Evolutionary conservation across 2,888 invertebrate genomes (phyloP).

Genomic region (Clivina fossor): DNA sequence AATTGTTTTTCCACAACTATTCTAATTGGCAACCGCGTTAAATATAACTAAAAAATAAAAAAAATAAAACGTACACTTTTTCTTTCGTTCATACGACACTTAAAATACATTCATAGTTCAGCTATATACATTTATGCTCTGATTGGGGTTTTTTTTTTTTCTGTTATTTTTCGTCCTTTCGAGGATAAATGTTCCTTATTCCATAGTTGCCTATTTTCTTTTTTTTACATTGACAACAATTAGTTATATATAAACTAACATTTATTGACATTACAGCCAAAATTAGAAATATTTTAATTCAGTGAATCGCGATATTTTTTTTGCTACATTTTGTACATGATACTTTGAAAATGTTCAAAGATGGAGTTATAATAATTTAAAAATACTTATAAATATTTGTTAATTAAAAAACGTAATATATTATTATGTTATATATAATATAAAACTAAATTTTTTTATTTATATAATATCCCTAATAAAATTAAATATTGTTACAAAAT

Average conservation of each 20-base stretch:
- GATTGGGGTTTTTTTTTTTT: not conserved
- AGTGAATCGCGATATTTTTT: too few relatives aligned
- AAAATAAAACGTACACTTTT: not conserved
- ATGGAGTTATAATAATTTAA: too few relatives aligned
- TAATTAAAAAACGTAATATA: not conserved
- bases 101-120: constrained; percentile 10
- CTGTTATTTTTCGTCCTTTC: not conserved
- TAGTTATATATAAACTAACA: not conserved
- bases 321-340: too few relatives aligned
- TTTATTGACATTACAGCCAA: not conserved
- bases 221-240: not conserved
- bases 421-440: not conserved
- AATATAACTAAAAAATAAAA: not conserved
- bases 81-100: not conserved
- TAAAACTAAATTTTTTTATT: not conserved
- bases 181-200: not conserved
- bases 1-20: not conserved
- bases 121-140: constrained; percentile 19
- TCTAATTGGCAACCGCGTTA: constrained; percentile 10
- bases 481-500: not conserved
- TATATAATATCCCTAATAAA: not conserved
- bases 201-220: not conserved
- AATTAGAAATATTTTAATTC: not conserved
- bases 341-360: too few relatives aligned
- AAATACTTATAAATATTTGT: too few relatives aligned